Evolutionary conservation across 2,888 invertebrate species (phyloP), one percentile per base, ranked within the genome.

Genomic region (Cetonia aurata): DNA sequence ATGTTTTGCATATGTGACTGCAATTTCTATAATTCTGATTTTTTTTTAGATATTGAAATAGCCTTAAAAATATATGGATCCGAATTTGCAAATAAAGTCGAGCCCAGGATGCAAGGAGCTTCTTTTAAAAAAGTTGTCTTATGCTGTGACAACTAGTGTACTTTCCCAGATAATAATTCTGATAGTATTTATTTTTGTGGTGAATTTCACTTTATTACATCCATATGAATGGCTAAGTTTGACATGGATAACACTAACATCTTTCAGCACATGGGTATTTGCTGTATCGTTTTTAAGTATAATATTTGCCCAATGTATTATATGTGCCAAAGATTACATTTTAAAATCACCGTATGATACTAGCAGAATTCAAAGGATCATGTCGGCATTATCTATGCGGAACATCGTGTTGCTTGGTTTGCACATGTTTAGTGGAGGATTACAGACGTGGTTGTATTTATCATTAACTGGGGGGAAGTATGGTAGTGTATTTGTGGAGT

Each of bases 271-370:
- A 83, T 89, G 90, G 85, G 80, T 91, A 0, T 91, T 89, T 76
- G 87, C 92, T 55, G 82, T 91, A 31, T 88, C 92, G 0, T 87
- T 93, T 15, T 85, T 88, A 10, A 80, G 86, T 31, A 87, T 92
- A 0, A 89, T 92, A 9, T 88, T 91, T 72, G 86, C 91, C 6
- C 92, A 93, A 84, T 91, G 93, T n/a, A 85, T 92, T 48, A 86
- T 92, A 42, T 90, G 91, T 78, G 91, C 91, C 55, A 92, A 91
- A 79, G 90, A 90, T 74, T 92, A 92, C 76, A 86, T 92, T 25
- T 85, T 87, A 17, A 88, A 88, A 59, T 84, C 88, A 44, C 86
- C 87, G 0, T 92, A 90, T 77, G 87, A 88, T 73, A 87, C 89
- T 46, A 92, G 90, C 12, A 87, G 93, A 77, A 92, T 92, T 77